Percentiles rank a stretch among this genome's conserved stretches.
Evolutionary conservation across 2,888 invertebrate genomes (phyloP).

Genomic region (Chromoteleia sp.): DNA sequence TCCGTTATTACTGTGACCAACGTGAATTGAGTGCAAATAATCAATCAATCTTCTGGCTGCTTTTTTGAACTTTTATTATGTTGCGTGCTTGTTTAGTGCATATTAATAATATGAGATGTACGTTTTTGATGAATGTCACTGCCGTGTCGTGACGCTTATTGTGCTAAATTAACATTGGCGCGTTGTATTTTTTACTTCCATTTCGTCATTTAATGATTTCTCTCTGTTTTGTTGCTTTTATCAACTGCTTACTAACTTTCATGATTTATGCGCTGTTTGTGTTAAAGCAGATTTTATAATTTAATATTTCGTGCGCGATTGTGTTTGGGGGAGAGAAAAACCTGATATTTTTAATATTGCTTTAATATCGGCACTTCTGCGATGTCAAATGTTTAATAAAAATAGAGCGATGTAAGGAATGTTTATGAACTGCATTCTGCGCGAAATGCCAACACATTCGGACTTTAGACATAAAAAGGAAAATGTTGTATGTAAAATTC

Average conservation of each 20-base stretch:
- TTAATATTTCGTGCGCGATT: slow-evolving; percentile 22
- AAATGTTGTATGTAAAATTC: too few relatives aligned
- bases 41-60: slow-evolving; percentile 16
- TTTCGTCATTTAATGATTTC: slow-evolving; percentile 32
- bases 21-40: slow-evolving; percentile 12
- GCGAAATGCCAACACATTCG: too few relatives aligned
- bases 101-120: slow-evolving; percentile 40
- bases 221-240: slow-evolving; percentile 18
- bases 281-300: slow-evolving; percentile 44
- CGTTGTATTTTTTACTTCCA: slow-evolving; percentile 17
- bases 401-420: background rate
- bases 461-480: too few relatives aligned
- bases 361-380: background rate
- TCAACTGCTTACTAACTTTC: slow-evolving; percentile 29
- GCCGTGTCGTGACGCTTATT: slow-evolving; percentile 6
- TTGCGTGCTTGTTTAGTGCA: slow-evolving; percentile 11
- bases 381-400: background rate
- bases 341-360: slow-evolving; percentile 21
- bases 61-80: slow-evolving; percentile 17
- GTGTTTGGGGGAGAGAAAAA: slow-evolving; percentile 12
- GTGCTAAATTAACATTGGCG: slow-evolving; percentile 31
- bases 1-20: background rate
- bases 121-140: slow-evolving; percentile 44
- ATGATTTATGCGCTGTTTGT: slow-evolving; percentile 32
- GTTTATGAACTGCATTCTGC: background rate